A percentile compares a stretch with the other conserved stretches of the same genome.
phyloP scores from a whole-genome alignment of 2,888 invertebrate genomes.

The Phanerotoma sp. region DNA sequence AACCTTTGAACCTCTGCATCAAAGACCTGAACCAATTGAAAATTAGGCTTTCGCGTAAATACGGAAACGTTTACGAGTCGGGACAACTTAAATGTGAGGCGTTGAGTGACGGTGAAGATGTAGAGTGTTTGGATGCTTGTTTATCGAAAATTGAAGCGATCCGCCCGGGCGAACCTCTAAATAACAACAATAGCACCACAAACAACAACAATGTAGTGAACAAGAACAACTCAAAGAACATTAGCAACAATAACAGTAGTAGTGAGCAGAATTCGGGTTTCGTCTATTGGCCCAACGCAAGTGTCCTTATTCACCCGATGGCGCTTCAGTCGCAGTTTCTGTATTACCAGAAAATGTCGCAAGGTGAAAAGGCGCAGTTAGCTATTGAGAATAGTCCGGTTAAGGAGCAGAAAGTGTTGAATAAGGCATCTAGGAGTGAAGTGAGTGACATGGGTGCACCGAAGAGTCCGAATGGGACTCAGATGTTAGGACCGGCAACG shows the following conservation, averaged over 20 bases:
- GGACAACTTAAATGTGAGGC: conserved; percentile 64
- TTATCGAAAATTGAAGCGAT: conserved; percentile 27
- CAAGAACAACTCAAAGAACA: conserved; percentile 50
- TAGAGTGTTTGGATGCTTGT: conserved; percentile 56
- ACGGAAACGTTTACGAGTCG: conserved; percentile 65
- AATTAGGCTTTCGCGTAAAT: conserved; percentile 65
- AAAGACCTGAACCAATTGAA: conserved; percentile 73
- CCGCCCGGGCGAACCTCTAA: conserved; percentile 26
- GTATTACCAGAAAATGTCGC: conserved; percentile 75
- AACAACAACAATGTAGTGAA: conserved; percentile 27
- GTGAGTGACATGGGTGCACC: too few species aligned
- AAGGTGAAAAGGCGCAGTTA: conserved; percentile 54
- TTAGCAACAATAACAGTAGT: conserved; percentile 56
- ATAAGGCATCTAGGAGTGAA: conserved; percentile 52
- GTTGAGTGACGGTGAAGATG: conserved; percentile 58
- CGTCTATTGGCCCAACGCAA: conserved; percentile 72
- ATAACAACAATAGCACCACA: conserved; percentile 24
- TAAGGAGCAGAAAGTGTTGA: conserved; percentile 45
- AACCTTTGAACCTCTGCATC: conserved; percentile 82
- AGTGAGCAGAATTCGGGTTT: conserved; percentile 57
- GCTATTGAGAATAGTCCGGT: conserved; percentile 34
- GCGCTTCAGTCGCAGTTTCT: conserved; percentile 71
- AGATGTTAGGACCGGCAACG: conserved; percentile 44
- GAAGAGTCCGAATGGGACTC: conserved; percentile 37
- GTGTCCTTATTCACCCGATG: conserved; percentile 73